Conservation (phyloP, 2,113 vertebrate species). For the Ceratotherium simum region DNA sequence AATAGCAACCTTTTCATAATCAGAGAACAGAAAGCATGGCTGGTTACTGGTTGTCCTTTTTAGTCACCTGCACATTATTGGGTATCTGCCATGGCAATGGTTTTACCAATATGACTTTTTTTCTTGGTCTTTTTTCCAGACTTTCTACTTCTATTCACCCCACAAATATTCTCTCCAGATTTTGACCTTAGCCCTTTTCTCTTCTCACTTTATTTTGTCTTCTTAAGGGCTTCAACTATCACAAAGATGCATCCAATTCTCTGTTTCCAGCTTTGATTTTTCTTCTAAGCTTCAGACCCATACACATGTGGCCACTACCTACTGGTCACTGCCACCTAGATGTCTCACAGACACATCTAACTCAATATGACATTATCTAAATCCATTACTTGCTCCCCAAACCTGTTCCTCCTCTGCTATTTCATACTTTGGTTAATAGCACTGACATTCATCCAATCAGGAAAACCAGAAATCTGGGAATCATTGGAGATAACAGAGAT, state of each 20-base stretch:
- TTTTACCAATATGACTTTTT: not conserved
- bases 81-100: not conserved
- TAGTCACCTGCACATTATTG: not conserved
- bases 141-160: not conserved
- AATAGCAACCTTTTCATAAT: not conserved
- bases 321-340: not conserved
- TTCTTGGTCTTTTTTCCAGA: not conserved
- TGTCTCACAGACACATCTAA: not conserved
- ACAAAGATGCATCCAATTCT: not conserved
- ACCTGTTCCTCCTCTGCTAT: not conserved
- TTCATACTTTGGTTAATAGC: constrained; percentile 15
- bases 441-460: not conserved
- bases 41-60: not conserved
- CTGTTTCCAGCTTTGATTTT: not conserved
- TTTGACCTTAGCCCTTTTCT: not conserved
- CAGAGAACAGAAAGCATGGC: not conserved
- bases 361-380: not conserved
- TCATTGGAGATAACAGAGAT: not conserved
- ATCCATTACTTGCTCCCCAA: not conserved
- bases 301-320: not conserved
- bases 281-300: not conserved
- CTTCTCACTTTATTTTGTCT: not conserved
- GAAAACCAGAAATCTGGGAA: not conserved
- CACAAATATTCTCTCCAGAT: not conserved
- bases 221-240: not conserved